Evolutionary conservation across 2,888 invertebrate species (phyloP).

Genomic region (Coenonympha arcania): DNA sequence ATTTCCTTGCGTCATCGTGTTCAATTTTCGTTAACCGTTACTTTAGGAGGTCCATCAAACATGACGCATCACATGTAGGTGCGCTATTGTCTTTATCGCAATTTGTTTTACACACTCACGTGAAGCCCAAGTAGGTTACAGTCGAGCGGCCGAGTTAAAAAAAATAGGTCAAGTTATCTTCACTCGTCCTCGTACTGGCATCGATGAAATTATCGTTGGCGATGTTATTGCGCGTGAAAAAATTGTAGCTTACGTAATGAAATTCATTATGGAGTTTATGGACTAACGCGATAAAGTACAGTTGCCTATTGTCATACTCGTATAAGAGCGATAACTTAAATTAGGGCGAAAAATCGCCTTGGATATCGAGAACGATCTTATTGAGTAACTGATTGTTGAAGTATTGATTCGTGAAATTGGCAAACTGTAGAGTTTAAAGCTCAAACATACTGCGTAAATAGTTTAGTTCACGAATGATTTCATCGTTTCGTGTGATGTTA

Average conservation of each 20-base stretch:
- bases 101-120: slow-evolving; percentile 49
- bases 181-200: slow-evolving; percentile 68
- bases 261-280: slow-evolving; percentile 23
- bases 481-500: slow-evolving; percentile 19
- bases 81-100: slow-evolving; percentile 42
- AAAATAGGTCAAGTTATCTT: slow-evolving; percentile 74
- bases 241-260: slow-evolving; percentile 52
- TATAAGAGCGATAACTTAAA: slow-evolving; percentile 9
- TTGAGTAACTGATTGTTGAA: slow-evolving; percentile 12
- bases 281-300: slow-evolving; percentile 5
- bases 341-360: slow-evolving; percentile 8
- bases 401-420: slow-evolving; percentile 11
- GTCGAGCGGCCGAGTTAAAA: slow-evolving; percentile 65
- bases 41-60: slow-evolving; percentile 37
- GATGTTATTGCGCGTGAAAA: slow-evolving; percentile 60
- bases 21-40: slow-evolving; percentile 5
- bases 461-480: slow-evolving; percentile 22
- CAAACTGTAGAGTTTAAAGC: not conserved
- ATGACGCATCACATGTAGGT: slow-evolving; percentile 32
- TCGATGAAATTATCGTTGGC: slow-evolving; percentile 62
- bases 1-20: not conserved
- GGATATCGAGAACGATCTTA: slow-evolving; percentile 14
- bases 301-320: not conserved
- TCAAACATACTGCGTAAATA: slow-evolving; percentile 9
- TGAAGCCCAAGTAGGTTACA: slow-evolving; percentile 61